These are phyloP conservation scores for Eucidaris tribuloides DNA, from an alignment of 35 echinoderm and acorn worm genomes.

Conservation along the genomic window DNA sequence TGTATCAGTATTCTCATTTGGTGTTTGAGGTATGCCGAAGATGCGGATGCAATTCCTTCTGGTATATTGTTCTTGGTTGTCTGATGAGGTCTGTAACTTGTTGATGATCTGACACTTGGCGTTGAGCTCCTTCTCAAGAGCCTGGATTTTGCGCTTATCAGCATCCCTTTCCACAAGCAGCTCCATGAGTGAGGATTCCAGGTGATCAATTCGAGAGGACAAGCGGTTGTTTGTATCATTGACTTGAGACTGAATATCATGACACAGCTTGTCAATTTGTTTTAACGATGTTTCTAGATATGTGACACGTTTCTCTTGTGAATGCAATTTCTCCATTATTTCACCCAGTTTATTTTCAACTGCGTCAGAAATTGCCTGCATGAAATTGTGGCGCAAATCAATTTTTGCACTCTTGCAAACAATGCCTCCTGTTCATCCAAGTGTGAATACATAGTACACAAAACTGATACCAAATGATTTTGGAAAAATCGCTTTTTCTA, in stretches of 20 bases:
- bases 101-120: background rate
- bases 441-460: no score
- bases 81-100: background rate
- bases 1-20: background rate
- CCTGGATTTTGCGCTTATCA: background rate
- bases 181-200: background rate
- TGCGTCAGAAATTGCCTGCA: background rate
- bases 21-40: background rate
- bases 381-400: no score
- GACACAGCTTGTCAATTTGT: background rate
- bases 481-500: no score
- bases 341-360: constrained; percentile 8
- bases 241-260: background rate
- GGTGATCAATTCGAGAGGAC: background rate
- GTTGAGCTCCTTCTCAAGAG: background rate
- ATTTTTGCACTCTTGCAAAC: no score
- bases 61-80: background rate
- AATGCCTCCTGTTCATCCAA: no score
- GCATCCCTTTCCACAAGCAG: background rate
- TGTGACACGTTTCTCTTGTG: background rate
- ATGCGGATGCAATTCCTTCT: background rate
- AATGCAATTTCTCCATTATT: background rate
- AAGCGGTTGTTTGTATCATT: background rate
- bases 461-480: no score
- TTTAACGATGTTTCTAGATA: background rate